These are phyloP conservation scores for Synergus itoensis DNA, from an alignment of 2,888 invertebrate genomes.

Conservation along the genomic window DNA sequence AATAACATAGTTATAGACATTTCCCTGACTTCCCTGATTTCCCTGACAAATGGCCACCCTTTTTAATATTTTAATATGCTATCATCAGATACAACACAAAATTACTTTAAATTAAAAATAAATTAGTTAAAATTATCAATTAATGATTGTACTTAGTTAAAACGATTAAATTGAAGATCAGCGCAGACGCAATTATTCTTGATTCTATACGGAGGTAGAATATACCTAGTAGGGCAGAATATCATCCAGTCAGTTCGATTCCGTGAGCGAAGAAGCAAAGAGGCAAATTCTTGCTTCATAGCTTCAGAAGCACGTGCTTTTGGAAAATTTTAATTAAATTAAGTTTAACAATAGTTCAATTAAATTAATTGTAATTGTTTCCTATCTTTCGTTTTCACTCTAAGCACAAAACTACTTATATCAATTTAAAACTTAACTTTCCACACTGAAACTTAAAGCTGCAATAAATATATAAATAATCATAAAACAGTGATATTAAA, in stretches of 20 bases:
- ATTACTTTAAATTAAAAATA: not conserved
- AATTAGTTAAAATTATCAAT: not conserved
- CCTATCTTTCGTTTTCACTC: not conserved
- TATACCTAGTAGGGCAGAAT: slow-evolving; percentile 27
- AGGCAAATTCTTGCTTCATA: slow-evolving; percentile 31
- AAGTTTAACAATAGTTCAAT: not conserved
- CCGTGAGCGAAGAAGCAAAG: slow-evolving; percentile 37
- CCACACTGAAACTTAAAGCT: not conserved
- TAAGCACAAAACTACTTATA: not conserved
- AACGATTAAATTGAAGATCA: slow-evolving; percentile 23
- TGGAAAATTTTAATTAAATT: not conserved
- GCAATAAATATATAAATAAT: not conserved
- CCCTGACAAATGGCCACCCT: no score
- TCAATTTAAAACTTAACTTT: not conserved
- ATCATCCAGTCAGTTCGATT: slow-evolving; percentile 49
- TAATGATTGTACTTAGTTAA: not conserved
- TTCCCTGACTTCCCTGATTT: no score
- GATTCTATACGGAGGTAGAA: not conserved
- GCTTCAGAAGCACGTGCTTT: slow-evolving; percentile 43
- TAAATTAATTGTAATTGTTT: not conserved
- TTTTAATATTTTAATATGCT: no score
- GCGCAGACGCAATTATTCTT: slow-evolving; percentile 49
- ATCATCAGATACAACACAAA: no score
- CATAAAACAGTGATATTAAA: not conserved
- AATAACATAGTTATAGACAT: no score